Evolutionary conservation across 1,140 invertebrate species (phyloP), one percentile per base, ranked within the genome.

Genomic region (Euglossa dilemma): DNA sequence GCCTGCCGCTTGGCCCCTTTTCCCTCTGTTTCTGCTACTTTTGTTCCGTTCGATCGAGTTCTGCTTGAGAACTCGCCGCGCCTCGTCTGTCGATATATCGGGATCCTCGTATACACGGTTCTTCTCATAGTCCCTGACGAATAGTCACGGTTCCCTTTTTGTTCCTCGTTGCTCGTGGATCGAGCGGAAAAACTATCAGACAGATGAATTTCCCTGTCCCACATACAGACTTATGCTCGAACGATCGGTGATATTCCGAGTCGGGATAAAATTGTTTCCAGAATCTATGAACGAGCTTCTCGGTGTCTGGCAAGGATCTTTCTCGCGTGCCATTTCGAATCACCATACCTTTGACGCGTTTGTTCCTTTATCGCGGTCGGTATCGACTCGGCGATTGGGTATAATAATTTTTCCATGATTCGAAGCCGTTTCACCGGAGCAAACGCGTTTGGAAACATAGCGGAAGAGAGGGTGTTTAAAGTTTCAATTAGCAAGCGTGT

Each of bases 21-120:
- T 59, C n/a, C 16, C 28, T 52, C 69, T 25, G 54, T n/a, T 75
- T 80, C 56, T 70, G 28, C n/a, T 75, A 83, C 74, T 70, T 70
- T 77, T 67, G 74, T 83, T 77, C 56, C 56, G 45, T 81, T 75
- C 50, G 52, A 61, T 75, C 72, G 79, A 45, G 36, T 28, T 36
- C 43, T 43, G 52, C 9, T 47, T 23, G 70, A 20, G 78, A 73
- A 72, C 70, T 79, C 75, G 23, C 6, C 18, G 71, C 63, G 16
- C 54, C 43, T 82, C 52, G 6, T 14, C 23, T 63, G 61, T 59
- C 57, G 64, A 83, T 83, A 67, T 54, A 67, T 77, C 79, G 70
- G 72, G 12, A n/a, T 36, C 54, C 45, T 36, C 45, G 56, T 63
- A 12, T 54, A 25, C 45, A 45, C 20, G 36, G 20, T 36, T 50